These are phyloP conservation scores for Dolichomitus sp. DNA, from an alignment of 2,888 invertebrate genomes.

Conservation along the genomic window DNA sequence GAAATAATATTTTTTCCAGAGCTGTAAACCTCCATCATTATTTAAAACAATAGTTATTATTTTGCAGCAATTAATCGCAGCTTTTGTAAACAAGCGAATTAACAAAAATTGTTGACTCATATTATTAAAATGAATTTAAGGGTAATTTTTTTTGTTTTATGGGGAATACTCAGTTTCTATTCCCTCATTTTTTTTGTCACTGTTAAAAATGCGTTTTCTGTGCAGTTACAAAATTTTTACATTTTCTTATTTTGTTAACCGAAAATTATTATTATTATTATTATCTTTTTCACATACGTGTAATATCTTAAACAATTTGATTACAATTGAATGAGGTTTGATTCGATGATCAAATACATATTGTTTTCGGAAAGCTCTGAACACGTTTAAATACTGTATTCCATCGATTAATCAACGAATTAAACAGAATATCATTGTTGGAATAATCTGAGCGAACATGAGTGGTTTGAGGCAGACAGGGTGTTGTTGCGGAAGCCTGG, in stretches of 20 bases:
- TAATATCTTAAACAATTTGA: background rate
- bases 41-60: background rate
- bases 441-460: constrained; percentile 14
- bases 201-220: no score
- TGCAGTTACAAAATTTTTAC: no score
- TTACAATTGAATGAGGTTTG: background rate
- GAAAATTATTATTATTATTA: no score
- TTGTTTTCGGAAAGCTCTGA: background rate
- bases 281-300: no score
- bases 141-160: no score
- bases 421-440: constrained; percentile 12
- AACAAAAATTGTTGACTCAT: no score
- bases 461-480: background rate
- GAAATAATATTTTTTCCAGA: constrained; percentile 23
- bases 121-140: no score
- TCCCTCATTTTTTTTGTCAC: no score
- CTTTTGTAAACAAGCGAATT: no score
- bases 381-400: background rate
- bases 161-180: no score
- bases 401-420: constrained; percentile 8
- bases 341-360: background rate
- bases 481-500: constrained; percentile 4
- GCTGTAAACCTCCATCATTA: background rate
- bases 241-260: no score
- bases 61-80: background rate